These are phyloP conservation scores for Enteromius fasciolatus DNA, from an alignment of 2,797 vertebrate genomes.

Conservation along the genomic window DNA sequence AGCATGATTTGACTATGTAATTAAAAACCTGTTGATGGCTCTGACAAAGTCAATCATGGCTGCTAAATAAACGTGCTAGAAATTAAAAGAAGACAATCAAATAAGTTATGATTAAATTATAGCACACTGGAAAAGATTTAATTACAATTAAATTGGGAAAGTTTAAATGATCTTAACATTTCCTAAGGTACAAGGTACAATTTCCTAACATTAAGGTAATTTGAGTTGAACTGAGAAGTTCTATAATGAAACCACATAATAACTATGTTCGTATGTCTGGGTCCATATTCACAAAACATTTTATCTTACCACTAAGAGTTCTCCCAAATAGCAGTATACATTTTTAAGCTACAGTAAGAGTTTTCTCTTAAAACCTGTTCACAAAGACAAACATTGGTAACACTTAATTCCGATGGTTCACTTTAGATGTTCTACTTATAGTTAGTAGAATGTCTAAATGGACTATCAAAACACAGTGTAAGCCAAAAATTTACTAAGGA, in stretches of 20 bases:
- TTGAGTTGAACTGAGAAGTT: background rate
- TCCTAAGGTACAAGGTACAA: too few relatives aligned
- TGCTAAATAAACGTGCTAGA: constrained; percentile 9
- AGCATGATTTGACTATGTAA: constrained; percentile 1
- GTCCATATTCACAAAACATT: background rate
- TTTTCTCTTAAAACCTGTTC: too few relatives aligned
- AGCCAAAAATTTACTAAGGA: too few relatives aligned
- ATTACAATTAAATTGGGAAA: background rate
- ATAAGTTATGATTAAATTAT: background rate
- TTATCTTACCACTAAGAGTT: background rate
- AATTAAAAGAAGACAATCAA: constrained; percentile 36
- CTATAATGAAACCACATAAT: background rate
- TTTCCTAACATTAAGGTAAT: background rate
- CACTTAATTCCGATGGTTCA: too few relatives aligned
- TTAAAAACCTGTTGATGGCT: constrained; percentile 24
- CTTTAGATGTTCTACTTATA: too few relatives aligned
- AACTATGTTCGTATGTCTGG: background rate
- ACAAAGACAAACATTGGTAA: too few relatives aligned
- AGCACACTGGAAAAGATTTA: background rate
- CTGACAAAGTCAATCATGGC: background rate
- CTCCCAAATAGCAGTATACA: too few relatives aligned
- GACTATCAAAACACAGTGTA: too few relatives aligned
- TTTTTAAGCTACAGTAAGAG: too few relatives aligned
- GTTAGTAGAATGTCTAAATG: too few relatives aligned
- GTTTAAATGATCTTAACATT: background rate